These are phyloP conservation scores for Chinchilla lanigera DNA, from an alignment of 2,113 vertebrate genomes.

Conservation along the genomic window DNA sequence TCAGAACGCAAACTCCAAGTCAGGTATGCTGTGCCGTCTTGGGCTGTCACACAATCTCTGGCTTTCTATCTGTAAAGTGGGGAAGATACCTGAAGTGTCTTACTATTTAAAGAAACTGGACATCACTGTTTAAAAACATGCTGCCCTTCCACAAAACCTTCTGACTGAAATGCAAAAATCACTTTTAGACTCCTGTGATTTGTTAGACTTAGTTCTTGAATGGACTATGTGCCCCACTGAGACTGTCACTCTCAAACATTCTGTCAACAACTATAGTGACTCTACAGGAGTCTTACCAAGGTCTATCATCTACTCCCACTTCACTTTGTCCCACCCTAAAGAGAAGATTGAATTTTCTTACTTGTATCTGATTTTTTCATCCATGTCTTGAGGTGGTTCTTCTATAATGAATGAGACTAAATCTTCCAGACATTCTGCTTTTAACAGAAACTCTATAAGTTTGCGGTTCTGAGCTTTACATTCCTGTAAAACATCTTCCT, in stretches of 20 bases:
- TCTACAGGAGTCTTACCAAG: neutral
- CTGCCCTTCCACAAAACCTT: neutral
- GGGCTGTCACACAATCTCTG: neutral
- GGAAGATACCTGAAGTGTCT: neutral
- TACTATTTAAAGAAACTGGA: neutral
- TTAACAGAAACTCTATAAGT: conserved; percentile 97
- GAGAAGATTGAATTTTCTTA: conserved; percentile 79
- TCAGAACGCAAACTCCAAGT: neutral
- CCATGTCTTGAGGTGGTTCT: conserved; percentile 96
- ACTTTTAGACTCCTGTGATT: neutral
- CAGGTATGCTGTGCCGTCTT: neutral
- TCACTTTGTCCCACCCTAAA: conserved; percentile 44
- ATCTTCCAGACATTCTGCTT: conserved; percentile 97
- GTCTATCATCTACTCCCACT: neutral
- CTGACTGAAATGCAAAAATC: neutral
- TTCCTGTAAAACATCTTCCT: conserved; percentile 98
- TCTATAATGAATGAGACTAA: conserved; percentile 97
- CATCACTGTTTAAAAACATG: conserved; percentile 37
- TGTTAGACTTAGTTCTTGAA: neutral
- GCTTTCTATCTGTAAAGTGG: neutral
- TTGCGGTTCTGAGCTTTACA: conserved; percentile 99
- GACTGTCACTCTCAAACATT: neutral
- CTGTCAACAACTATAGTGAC: too few species aligned
- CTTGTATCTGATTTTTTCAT: conserved; percentile 99
- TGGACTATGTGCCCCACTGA: accelerated